Conservation (phyloP, 2,888 invertebrate species). For the Petrophora chlorosata region DNA sequence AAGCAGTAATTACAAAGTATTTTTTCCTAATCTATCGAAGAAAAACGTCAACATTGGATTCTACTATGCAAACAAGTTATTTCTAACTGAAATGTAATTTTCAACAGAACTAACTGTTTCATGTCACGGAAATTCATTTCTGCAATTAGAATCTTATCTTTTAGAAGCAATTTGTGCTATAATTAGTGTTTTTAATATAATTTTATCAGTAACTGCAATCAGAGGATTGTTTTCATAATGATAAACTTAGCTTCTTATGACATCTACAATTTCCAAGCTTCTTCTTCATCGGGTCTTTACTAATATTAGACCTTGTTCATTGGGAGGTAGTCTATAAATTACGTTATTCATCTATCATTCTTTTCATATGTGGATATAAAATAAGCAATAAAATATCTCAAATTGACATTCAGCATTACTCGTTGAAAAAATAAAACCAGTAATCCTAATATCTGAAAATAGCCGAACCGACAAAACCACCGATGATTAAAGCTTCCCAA, state of each 20-base stretch:
- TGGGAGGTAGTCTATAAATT: no score
- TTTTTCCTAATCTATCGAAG: not conserved
- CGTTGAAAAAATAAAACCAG: slow-evolving; percentile 3
- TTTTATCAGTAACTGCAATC: slow-evolving; percentile 10
- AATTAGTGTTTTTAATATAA: slow-evolving; percentile 7
- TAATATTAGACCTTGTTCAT: no score
- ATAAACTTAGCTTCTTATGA: no score
- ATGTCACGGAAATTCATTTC: slow-evolving; percentile 4
- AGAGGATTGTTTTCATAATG: not conserved
- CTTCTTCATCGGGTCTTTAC: no score
- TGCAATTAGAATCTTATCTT: slow-evolving; percentile 9
- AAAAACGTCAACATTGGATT: not conserved
- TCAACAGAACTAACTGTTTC: not conserved
- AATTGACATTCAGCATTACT: not conserved
- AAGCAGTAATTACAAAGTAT: slow-evolving; percentile 38
- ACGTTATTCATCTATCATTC: no score
- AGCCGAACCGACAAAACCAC: slow-evolving; percentile 35
- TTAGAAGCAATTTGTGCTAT: not conserved
- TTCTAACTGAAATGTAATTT: not conserved
- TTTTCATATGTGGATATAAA: no score
- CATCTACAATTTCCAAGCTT: no score
- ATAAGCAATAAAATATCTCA: no score
- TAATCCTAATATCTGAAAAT: slow-evolving; percentile 26
- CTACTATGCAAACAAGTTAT: not conserved
- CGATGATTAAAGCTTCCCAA: slow-evolving; percentile 31